Conservation (phyloP, 2,113 vertebrate species). For the Plecotus auritus region DNA sequence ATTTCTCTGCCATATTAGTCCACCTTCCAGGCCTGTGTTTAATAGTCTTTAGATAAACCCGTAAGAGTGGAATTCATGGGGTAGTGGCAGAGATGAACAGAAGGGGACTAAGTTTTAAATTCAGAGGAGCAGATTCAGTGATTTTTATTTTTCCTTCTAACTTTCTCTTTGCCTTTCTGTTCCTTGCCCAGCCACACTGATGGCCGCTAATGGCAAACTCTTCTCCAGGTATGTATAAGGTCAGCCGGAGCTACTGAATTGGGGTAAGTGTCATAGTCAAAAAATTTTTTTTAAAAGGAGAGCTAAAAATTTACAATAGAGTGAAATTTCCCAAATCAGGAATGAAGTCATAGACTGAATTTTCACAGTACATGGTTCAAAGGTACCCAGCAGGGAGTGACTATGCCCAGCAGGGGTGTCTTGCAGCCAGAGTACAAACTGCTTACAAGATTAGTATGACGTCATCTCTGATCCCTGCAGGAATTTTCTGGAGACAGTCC, state of each 20-base stretch:
- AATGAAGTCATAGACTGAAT: background rate
- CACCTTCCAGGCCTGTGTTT: background rate
- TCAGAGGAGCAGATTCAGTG: background rate
- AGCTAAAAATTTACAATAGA: background rate
- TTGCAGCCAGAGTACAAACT: background rate
- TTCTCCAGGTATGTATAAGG: slow-evolving; percentile 71
- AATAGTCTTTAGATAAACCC: background rate
- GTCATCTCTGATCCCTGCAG: slow-evolving; percentile 64
- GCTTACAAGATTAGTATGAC: background rate
- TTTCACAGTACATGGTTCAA: background rate
- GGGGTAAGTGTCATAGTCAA: background rate
- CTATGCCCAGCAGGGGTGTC: background rate
- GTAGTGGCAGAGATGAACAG: background rate
- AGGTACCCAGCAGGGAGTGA: background rate
- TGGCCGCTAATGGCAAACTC: slow-evolving; percentile 43
- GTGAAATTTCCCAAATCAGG: background rate
- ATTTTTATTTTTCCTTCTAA: slow-evolving; percentile 27
- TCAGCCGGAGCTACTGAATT: background rate
- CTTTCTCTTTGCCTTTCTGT: slow-evolving; percentile 27
- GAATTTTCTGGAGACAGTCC: slow-evolving; percentile 56
- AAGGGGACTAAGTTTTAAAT: background rate
- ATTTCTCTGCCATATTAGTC: background rate
- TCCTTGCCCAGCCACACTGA: slow-evolving; percentile 68
- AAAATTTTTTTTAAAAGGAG: too few species aligned
- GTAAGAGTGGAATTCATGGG: background rate